Conservation (phyloP, 2,797 vertebrate species). For the Urophycis tenuis region DNA sequence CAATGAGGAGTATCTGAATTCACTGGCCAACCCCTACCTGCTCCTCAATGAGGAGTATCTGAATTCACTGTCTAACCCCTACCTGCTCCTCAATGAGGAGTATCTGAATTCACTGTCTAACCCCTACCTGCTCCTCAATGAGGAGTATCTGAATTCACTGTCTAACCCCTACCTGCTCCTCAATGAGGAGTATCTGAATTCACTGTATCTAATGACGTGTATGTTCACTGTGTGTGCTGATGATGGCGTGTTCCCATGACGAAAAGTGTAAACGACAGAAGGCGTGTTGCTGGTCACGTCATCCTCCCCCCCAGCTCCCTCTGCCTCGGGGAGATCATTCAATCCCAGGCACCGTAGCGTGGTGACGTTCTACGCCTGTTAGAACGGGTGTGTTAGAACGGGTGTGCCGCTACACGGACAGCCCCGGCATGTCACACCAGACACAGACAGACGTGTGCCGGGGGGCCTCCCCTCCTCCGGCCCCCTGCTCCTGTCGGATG, state of each 20-base stretch:
- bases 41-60: no score
- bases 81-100: no score
- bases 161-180: no score
- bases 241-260: neutral
- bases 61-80: neutral
- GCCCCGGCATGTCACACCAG: neutral
- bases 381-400: neutral
- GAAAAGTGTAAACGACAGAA: slow-evolving; percentile 53
- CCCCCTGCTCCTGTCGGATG: no score
- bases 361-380: no score
- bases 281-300: slow-evolving; percentile 47
- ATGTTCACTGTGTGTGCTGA: neutral
- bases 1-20: no score
- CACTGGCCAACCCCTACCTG: neutral
- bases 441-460: neutral
- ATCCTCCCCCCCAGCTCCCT: slow-evolving; percentile 39
- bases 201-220: neutral
- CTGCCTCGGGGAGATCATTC: slow-evolving; percentile 25
- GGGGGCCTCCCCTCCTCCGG: no score
- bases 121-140: no score
- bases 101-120: neutral
- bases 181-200: no score
- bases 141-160: no score
- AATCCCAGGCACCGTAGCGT: no score
- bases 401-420: no score